Conservation (phyloP, 2,113 vertebrate species). For the Trichechus manatus region DNA sequence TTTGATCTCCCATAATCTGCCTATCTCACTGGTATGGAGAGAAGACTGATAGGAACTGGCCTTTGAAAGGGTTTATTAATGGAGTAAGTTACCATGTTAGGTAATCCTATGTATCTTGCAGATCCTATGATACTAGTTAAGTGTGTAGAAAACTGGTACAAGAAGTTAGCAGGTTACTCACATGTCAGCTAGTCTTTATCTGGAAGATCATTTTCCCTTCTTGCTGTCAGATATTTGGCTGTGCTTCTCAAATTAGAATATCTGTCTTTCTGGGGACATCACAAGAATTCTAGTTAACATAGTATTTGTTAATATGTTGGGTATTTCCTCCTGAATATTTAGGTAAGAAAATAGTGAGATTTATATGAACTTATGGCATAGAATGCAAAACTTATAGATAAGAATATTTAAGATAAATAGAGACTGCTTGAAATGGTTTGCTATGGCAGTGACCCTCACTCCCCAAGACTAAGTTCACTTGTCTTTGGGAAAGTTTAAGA, state of each 20-base stretch:
- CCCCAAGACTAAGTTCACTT: neutral
- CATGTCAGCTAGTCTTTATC: neutral
- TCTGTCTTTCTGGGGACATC: neutral
- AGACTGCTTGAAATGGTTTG: neutral
- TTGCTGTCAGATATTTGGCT: constrained; percentile 16
- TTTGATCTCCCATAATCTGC: neutral
- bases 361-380: neutral
- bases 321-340: neutral
- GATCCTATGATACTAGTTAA: neutral
- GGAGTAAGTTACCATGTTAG: neutral
- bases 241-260: neutral
- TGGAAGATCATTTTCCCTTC: neutral
- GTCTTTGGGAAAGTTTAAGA: neutral
- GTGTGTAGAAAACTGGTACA: neutral
- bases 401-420: constrained; percentile 11
- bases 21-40: neutral
- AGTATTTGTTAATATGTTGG: neutral
- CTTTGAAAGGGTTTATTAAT: neutral
- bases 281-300: neutral
- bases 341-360: constrained; percentile 23
- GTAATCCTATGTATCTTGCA: neutral
- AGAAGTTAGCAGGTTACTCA: neutral
- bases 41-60: neutral
- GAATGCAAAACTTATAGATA: neutral
- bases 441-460: neutral